Conservation (phyloP, 2,113 vertebrate genomes). For the Siniperca knerii region DNA sequence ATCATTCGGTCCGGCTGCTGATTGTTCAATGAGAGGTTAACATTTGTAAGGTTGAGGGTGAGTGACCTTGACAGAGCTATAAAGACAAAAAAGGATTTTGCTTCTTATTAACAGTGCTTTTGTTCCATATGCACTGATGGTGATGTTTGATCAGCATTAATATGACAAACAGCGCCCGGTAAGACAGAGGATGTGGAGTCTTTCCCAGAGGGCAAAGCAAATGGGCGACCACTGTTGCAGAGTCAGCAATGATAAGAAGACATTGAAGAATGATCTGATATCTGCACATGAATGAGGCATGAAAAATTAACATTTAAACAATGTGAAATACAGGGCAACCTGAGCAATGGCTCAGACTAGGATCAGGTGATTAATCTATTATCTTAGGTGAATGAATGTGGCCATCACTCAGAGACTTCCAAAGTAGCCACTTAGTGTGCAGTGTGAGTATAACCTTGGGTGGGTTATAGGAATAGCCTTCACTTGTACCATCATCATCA, state of each 20-base stretch:
- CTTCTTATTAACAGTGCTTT: slow-evolving; percentile 2
- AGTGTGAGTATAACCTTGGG: slow-evolving; percentile 64
- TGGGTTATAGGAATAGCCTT: slow-evolving; percentile 55
- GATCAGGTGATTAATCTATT: slow-evolving; percentile 58
- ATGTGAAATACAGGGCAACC: slow-evolving; percentile 52
- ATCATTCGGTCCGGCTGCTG: slow-evolving; percentile 19
- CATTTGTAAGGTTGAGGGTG: slow-evolving; percentile 18
- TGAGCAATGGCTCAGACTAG: slow-evolving; percentile 9
- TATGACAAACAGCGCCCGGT: slow-evolving; percentile 13
- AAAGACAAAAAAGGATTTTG: slow-evolving; percentile 15
- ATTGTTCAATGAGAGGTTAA: slow-evolving; percentile 32
- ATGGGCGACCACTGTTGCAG: slow-evolving; percentile 46
- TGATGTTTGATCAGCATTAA: slow-evolving; percentile 48
- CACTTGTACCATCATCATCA: slow-evolving; percentile 36
- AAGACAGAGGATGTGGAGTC: slow-evolving; percentile 16
- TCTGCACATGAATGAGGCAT: slow-evolving; percentile 59
- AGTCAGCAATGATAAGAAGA: slow-evolving; percentile 72
- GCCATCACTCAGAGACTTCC: slow-evolving; percentile 58
- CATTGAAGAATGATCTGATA: slow-evolving; percentile 62
- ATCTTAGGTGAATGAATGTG: slow-evolving; percentile 55
- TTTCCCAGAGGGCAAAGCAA: slow-evolving; percentile 63
- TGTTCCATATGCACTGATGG: slow-evolving; percentile 1
- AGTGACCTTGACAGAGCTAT: slow-evolving; percentile 66
- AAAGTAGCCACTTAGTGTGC: slow-evolving; percentile 51
- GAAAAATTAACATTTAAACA: slow-evolving; percentile 55